Base-by-base conservation (phyloP, 2,888 invertebrate genomes). In the Nomada flava region DNA sequence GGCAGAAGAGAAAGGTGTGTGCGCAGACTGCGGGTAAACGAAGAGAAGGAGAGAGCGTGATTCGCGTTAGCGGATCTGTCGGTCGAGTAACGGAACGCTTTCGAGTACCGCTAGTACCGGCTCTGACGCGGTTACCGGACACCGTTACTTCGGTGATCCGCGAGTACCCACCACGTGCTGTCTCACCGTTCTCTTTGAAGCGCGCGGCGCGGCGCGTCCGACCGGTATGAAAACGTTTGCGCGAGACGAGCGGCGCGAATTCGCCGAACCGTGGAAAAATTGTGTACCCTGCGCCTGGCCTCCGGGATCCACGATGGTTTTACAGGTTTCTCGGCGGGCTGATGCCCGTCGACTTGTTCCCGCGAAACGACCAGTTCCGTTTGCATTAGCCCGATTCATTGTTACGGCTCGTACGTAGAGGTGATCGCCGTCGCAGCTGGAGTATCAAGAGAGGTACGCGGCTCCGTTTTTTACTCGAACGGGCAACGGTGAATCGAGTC, bases 51-150 rank as follows among this genome's bases (percentile, higher is more conserved):
- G 55, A 52, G 44, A 53, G 85, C 70, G 76, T 80, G 89, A 90
- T 88, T 89, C 90, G 91, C 91, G 91, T 91, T 93, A 93, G 93
- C 93, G 93, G 93, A 93, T 93, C 93, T 93, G 92, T 93, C 93
- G 93, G 93, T 93, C 93, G 93, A 94, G 91, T 94, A 94, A 94
- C 93, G 93, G 93, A 89, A 91, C 90, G 91, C 89, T 88, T 83
- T 79, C 87, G 88, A 90, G 93, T 93, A 93, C 93, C 93, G 93
- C 93, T 93, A 93, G 89, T 88, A 91, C 88, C 89, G 90, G 90
- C 92, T 92, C 92, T 92, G 91, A 92, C 93, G 93, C 91, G 91
- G 91, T 93, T 93, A 91, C 92, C 91, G 91, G 88, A 90, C 89
- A 93, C 93, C 93, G 93, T 93, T 93, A 93, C 90, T 89, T 88